These are phyloP conservation scores for Ictidomys tridecemlineatus DNA, from an alignment of 2,113 vertebrate genomes.

Conservation along the genomic window DNA sequence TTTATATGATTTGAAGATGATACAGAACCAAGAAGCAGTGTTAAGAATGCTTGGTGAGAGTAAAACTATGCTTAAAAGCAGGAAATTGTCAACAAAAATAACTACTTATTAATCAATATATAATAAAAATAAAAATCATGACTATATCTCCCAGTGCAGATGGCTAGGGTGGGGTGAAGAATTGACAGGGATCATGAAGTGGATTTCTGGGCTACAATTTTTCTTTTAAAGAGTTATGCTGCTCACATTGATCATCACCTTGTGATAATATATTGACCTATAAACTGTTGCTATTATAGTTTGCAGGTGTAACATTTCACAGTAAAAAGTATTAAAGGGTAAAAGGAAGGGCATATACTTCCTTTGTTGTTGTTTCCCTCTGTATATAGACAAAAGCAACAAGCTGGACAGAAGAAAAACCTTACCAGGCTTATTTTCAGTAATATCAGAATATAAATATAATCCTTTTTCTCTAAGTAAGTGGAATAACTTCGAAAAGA, in stretches of 20 bases:
- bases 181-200: not conserved
- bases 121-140: slow-evolving; percentile 40
- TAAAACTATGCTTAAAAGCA: not conserved
- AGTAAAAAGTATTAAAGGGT: not conserved
- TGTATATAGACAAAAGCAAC: not conserved
- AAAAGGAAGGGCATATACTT: not conserved
- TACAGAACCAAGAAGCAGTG: not conserved
- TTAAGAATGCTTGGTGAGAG: not conserved
- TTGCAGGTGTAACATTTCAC: not conserved
- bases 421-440: not conserved
- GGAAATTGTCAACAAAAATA: not conserved
- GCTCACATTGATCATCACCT: not conserved
- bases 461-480: not conserved
- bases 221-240: not conserved
- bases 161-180: not conserved
- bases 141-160: not conserved
- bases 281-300: not conserved
- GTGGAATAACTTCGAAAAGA: not conserved
- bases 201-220: not conserved
- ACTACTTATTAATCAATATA: not conserved
- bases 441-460: not conserved
- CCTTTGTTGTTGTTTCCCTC: not conserved
- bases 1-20: not conserved
- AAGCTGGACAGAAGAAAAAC: not conserved
- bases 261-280: not conserved